Percentiles rank a stretch among this genome's conserved stretches.
These are phyloP conservation scores for Calvadosia cruxmelitensis DNA, from an alignment of 30 jellyfish, hydroid and myxozoan genomes.

Conservation along the genomic window DNA sequence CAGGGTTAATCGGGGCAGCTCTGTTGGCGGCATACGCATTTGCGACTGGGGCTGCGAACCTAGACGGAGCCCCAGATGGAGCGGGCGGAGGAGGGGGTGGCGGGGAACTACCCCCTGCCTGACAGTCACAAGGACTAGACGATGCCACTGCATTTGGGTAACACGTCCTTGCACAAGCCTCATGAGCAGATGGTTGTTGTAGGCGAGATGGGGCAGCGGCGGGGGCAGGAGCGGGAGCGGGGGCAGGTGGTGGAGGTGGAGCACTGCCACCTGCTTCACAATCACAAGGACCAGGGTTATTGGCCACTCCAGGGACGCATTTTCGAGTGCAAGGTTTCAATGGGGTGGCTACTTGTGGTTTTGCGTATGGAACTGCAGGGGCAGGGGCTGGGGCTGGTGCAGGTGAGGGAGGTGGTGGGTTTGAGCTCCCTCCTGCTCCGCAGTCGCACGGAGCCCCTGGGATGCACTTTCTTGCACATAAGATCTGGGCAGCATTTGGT, in stretches of 20 bases:
- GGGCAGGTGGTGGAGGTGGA: conserved; percentile 22
- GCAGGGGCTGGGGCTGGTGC: conserved; percentile 13
- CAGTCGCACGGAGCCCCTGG: background rate
- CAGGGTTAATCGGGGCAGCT: no score
- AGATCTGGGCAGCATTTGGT: background rate
- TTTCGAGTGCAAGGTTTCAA: conserved; percentile 32
- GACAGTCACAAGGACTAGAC: conserved; percentile 55
- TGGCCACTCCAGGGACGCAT: conserved; percentile 63
- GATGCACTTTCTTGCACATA: background rate
- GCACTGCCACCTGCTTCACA: conserved; percentile 40
- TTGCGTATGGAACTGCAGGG: conserved; percentile 21
- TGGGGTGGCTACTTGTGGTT: conserved; percentile 12
- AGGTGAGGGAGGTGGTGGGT: conserved; percentile 1
- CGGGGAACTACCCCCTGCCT: conserved; percentile 17
- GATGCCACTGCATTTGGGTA: conserved; percentile 58
- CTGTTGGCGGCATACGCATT: no score
- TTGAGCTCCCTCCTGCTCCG: conserved; percentile 14
- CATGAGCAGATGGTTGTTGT: conserved; percentile 6
- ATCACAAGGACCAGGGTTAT: conserved; percentile 37
- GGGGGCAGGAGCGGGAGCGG: conserved; percentile 18
- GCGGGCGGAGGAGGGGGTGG: conserved; percentile 26
- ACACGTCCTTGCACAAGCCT: conserved; percentile 51
- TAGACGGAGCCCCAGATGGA: conserved; percentile 21
- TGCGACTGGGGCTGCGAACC: background rate
- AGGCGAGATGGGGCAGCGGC: conserved; percentile 22